Base-by-base conservation (phyloP, 2,888 invertebrate species). In the Apamea monoglypha region DNA sequence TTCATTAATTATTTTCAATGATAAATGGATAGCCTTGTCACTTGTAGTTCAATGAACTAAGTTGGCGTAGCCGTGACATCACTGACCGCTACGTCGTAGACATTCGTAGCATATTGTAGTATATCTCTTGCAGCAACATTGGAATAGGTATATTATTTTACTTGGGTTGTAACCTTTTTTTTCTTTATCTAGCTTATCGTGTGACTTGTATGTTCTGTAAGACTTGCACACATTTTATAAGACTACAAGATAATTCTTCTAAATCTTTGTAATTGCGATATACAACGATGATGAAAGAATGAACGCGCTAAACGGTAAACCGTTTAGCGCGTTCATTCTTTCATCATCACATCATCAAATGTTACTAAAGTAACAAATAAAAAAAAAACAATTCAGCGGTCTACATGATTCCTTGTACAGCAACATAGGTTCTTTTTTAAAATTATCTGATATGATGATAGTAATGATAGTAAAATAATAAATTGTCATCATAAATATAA, bases 1-100 rank as follows among this genome's bases (percentile, higher is more conserved):
- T 72, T 66, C 63, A 87, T 80, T 68, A 75, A 87, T 80, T 84
- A 80, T 81, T 61, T 74, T 53, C 80, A 74, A 73, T 81, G 76
- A 78, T 74, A 73, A 78, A 78, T 70, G 63, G 76, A 74, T 68
- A 50, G 29, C 88, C 67, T 78, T 82, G 76, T 64, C 53, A 69
- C 14, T 75, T 68, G 36, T 67, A 76, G 86, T 74, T 89, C 89
- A 87, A 66, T 74, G 74, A 66, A 68, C 87, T 36, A 63, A 44
- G 56, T 25, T 66, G 10, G 36, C 25, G 68, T 64, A 73, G 69
- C 59, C 1, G n/a, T 69, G 87, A 72, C 68, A n/a, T 72, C 64
- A 50, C 10, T 3, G n/a, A 44, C 63, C 29, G 84, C 84, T 83
- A 69, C 59, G 78, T 53, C 56, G 68, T 64, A 74, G 68, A 59